Evolutionary conservation across 2,797 vertebrate species (phyloP), one percentile per base, ranked within the genome.

Genomic region (Coluber constrictor): DNA sequence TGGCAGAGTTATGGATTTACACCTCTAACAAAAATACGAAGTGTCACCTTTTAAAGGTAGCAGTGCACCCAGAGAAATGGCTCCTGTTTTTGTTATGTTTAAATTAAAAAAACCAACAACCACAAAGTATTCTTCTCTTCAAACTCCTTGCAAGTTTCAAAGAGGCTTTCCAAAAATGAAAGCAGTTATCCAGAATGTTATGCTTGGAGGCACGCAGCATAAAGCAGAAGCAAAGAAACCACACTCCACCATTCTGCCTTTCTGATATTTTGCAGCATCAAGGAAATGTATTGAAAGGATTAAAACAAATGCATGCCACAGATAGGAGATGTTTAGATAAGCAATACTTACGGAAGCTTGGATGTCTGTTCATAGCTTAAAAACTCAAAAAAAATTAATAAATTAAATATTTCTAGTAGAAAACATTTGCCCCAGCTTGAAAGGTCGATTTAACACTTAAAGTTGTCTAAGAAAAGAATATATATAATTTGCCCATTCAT

Each of bases 71-170:
- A 94, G 90, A 95, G 93, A 92, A 92, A 90, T 2, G 93, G 60
- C 70, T 6, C 79, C 95, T 93, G 86, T 37, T 83, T 90, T 93
- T 95, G 94, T 93, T 94, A 92, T 86, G 59, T 18, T 9, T 90
- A 83, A 94, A 88, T 90, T 6, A 16, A 6, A 1, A 32, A 90
- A 37, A 60, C 25, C 2, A 54, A 54, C 1, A 8, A 7, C 91
- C 74, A 56, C 89, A 93, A 94, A 59, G n/a, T 92, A 37, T 18
- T 79, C 32, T 18, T 43, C 16, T 79, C 92, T 90, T 88, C 59
- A 16, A 91, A 37, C 11, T 55, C 13, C 29, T 91, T 63, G 16
- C 25, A 60, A 47, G 5, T 86, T 20, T 37, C 32, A 23, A 18
- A 74, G 32, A 43, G 8, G 32, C 32, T 79, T 79, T 79, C 70